Conservation (phyloP, 2,888 invertebrate genomes). For the Lissocephala sabroskyi region DNA sequence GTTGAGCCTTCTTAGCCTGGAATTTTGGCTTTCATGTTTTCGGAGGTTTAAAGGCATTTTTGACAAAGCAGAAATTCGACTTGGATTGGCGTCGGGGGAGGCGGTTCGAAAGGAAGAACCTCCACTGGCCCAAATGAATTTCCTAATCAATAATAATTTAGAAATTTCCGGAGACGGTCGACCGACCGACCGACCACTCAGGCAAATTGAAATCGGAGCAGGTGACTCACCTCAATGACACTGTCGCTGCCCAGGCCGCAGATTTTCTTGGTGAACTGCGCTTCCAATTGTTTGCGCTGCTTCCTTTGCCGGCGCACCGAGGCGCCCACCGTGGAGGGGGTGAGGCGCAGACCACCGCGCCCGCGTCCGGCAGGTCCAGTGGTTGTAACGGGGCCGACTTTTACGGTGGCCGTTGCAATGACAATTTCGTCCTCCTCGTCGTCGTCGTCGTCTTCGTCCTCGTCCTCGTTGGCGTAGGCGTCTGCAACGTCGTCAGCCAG, state of each 20-base stretch:
- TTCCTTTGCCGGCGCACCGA: slow-evolving; percentile 30
- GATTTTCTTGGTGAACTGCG: slow-evolving; percentile 52
- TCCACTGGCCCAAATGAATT: too few species aligned
- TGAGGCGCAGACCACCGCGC: slow-evolving; percentile 42
- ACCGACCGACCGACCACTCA: too few species aligned
- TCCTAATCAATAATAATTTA: too few species aligned
- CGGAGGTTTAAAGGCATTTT: too few species aligned
- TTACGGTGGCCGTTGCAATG: slow-evolving; percentile 46
- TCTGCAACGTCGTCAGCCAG: slow-evolving; percentile 35
- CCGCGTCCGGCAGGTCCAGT: too few species aligned
- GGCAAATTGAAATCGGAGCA: too few species aligned
- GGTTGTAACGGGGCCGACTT: slow-evolving; percentile 33
- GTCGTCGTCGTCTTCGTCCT: slow-evolving; percentile 45
- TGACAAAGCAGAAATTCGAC: too few species aligned
- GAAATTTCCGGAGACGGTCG: too few species aligned
- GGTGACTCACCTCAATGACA: slow-evolving; percentile 67
- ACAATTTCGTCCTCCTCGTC: slow-evolving; percentile 67
- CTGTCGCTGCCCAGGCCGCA: slow-evolving; percentile 67
- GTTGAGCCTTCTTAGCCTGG: slow-evolving; percentile 19
- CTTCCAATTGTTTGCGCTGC: slow-evolving; percentile 40
- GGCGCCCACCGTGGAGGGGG: slow-evolving; percentile 15
- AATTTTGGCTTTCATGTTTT: slow-evolving; percentile 7
- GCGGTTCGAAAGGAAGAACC: too few species aligned
- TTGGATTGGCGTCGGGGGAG: too few species aligned
- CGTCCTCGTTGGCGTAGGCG: slow-evolving; percentile 38